Percentiles rank a stretch among this genome's conserved stretches.
These are phyloP conservation scores for Nettapus auritus DNA, from an alignment of 2,113 vertebrate species.

Conservation along the genomic window DNA sequence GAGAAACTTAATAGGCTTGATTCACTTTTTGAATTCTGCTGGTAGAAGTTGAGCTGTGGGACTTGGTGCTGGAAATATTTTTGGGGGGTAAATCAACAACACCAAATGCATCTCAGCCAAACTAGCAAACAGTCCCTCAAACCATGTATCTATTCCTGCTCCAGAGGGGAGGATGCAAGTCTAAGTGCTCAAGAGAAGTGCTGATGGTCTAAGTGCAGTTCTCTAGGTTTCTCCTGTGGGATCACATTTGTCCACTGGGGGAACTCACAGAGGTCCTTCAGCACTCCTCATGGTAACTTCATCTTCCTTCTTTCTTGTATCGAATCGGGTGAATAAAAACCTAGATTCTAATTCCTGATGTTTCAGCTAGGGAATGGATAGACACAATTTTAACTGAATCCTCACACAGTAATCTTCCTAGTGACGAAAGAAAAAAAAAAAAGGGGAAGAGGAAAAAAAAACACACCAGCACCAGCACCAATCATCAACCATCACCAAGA, in stretches of 20 bases:
- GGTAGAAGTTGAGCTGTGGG: not conserved
- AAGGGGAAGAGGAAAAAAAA: too few species aligned
- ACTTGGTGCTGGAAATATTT: not conserved
- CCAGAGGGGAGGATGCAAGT: not conserved
- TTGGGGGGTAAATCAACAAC: not conserved
- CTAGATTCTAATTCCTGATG: not conserved
- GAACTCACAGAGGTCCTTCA: not conserved
- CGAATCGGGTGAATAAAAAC: not conserved
- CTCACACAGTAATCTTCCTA: not conserved
- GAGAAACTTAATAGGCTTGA: not conserved
- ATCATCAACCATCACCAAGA: too few species aligned
- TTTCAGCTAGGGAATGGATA: not conserved
- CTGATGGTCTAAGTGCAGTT: not conserved
- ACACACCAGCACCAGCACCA: too few species aligned
- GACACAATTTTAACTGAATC: not conserved
- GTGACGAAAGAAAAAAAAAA: too few species aligned
- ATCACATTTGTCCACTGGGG: not conserved
- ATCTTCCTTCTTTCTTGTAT: not conserved
- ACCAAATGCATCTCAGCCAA: not conserved
- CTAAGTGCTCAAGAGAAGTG: not conserved
- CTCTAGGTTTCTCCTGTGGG: fast-evolving
- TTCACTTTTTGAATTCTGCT: not conserved
- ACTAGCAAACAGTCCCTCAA: not conserved
- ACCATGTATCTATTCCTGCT: not conserved
- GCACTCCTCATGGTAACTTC: not conserved